Conservation (phyloP, 2,797 vertebrate genomes). For the Xiphorhynchus erythropygius region DNA sequence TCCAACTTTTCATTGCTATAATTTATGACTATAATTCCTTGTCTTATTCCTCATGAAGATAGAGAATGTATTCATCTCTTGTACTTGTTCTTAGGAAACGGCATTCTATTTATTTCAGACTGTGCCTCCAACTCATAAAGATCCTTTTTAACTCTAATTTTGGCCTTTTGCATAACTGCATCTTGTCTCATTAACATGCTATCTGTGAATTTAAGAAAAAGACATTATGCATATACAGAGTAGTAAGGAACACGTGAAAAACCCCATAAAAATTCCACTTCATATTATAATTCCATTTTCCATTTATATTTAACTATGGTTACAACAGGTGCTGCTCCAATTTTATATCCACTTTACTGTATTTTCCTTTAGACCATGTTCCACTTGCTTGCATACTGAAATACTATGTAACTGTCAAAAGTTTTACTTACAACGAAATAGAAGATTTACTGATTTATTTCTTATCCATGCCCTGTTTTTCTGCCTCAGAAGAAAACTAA, state of each 20-base stretch:
- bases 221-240: background rate
- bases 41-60: background rate
- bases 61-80: background rate
- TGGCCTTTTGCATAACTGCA: background rate
- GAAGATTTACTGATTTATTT: background rate
- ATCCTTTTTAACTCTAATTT: background rate
- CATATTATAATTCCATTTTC: background rate
- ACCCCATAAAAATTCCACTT: background rate
- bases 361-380: background rate
- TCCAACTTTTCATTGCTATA: background rate
- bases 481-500: constrained; percentile 1
- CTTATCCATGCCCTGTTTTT: background rate
- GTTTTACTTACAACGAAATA: background rate
- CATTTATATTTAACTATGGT: background rate
- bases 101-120: background rate
- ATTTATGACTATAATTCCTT: background rate
- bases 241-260: background rate
- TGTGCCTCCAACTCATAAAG: background rate
- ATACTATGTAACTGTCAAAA: background rate
- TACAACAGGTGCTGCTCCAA: background rate
- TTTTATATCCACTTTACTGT: background rate
- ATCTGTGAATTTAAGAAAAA: background rate
- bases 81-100: background rate
- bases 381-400: background rate
- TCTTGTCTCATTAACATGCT: background rate